These are phyloP conservation scores for Torymus tubicola DNA, from an alignment of 2,888 invertebrate genomes.

Conservation along the genomic window DNA sequence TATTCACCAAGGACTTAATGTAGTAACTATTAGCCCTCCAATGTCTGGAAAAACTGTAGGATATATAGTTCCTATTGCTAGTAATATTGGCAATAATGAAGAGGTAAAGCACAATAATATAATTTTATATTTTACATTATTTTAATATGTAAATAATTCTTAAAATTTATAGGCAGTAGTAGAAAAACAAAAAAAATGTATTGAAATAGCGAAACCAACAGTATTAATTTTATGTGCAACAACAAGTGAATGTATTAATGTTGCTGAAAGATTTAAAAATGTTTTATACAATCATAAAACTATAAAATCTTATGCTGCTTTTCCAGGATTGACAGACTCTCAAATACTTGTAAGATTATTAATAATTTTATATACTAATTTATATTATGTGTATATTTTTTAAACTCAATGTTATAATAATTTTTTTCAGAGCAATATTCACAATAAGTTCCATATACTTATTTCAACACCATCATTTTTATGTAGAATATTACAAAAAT, in stretches of 20 bases:
- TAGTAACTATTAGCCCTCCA: constrained; percentile 81
- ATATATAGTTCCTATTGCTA: constrained; percentile 83
- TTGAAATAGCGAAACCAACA: constrained; percentile 74
- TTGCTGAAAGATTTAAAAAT: constrained; percentile 60
- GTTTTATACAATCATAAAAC: constrained; percentile 60
- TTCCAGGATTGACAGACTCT: constrained; percentile 67
- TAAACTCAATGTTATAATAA: constrained; percentile 10
- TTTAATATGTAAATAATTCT: constrained; percentile 26
- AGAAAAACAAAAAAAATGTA: constrained; percentile 27
- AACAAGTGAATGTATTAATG: constrained; percentile 65
- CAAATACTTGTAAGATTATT: constrained; percentile 66
- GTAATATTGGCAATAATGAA: constrained; percentile 76
- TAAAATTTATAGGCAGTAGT: constrained; percentile 33
- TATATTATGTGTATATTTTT: neutral
- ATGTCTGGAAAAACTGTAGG: constrained; percentile 84
- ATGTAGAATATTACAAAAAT: constrained; percentile 76
- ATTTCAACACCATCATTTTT: constrained; percentile 83
- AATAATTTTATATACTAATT: constrained; percentile 10
- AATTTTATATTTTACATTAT: constrained; percentile 9
- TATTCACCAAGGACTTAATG: constrained; percentile 81
- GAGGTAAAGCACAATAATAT: constrained; percentile 51
- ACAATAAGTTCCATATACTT: constrained; percentile 84
- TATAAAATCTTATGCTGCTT: constrained; percentile 65
- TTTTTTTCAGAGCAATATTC: constrained; percentile 66
- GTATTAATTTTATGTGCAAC: constrained; percentile 83